These are phyloP conservation scores for Marisa cornuarietis DNA, from an alignment of 1,140 invertebrate genomes.

Conservation along the genomic window DNA sequence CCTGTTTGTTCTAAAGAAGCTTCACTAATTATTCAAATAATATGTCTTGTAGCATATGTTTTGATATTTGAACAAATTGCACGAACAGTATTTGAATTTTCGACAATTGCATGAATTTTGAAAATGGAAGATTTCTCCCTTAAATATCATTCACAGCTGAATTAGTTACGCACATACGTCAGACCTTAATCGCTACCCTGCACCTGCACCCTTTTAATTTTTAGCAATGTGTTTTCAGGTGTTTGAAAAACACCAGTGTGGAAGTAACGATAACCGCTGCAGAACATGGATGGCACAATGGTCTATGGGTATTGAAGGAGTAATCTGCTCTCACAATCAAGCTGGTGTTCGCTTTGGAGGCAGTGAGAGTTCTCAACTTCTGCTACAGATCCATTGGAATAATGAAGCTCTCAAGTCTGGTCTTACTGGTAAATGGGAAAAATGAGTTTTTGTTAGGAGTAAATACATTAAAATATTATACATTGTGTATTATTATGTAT, in stretches of 20 bases:
- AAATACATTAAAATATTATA: no score
- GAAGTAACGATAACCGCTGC: constrained; percentile 39
- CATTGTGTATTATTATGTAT: no score
- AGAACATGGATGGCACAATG: constrained; percentile 50
- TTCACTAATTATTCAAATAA: no score
- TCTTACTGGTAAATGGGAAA: constrained; percentile 33
- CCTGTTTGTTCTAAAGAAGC: no score
- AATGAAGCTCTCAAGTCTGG: constrained; percentile 27
- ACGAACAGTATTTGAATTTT: no score
- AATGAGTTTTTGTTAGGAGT: neutral
- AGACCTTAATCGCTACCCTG: neutral
- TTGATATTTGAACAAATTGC: no score
- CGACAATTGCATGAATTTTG: no score
- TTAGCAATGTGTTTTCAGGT: neutral
- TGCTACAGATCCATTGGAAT: constrained; percentile 58
- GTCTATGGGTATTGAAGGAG: constrained; percentile 46
- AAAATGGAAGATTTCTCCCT: no score
- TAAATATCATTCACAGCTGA: no score
- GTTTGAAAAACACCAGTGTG: constrained; percentile 47
- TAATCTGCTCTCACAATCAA: constrained; percentile 38
- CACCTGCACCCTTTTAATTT: neutral
- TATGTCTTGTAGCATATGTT: no score
- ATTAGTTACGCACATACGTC: no score
- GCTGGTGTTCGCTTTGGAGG: constrained; percentile 50
- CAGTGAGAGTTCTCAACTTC: constrained; percentile 35